A percentile compares a stretch with the other conserved stretches of the same genome.
phyloP scores from a whole-genome alignment of 2,113 vertebrate species.

The Tachysurus fulvidraco region DNA sequence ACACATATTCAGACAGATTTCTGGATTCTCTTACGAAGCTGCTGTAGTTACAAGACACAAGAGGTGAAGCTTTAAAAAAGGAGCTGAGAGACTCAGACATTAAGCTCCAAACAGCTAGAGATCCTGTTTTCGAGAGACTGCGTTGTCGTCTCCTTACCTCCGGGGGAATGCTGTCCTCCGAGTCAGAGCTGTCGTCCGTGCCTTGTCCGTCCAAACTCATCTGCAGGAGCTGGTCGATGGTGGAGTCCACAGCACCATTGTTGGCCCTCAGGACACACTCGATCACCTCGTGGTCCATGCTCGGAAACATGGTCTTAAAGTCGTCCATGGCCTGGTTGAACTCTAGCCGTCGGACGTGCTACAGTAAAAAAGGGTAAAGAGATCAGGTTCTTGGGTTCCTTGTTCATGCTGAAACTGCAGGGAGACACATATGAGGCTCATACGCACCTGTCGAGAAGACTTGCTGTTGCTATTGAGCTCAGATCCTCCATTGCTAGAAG shows the following conservation, averaged over 20 bases:
- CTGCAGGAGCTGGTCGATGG: conserved; percentile 96
- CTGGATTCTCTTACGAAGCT: neutral
- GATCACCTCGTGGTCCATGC: conserved; percentile 95
- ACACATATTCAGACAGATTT: neutral
- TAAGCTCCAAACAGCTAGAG: neutral
- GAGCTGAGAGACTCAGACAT: no score
- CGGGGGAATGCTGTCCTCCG: conserved; percentile 90
- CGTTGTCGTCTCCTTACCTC: conserved; percentile 79
- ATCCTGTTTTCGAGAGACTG: neutral
- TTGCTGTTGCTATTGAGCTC: conserved; percentile 90
- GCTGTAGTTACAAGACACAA: neutral
- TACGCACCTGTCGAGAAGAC: conserved; percentile 59
- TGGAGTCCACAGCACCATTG: conserved; percentile 93
- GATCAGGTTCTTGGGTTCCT: neutral
- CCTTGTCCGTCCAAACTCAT: conserved; percentile 89
- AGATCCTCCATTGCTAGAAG: conserved; percentile 54
- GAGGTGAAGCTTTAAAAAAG: no score
- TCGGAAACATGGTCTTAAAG: conserved; percentile 97
- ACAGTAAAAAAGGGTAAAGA: neutral
- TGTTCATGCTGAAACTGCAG: neutral
- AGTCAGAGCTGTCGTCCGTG: conserved; percentile 92
- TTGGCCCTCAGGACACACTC: conserved; percentile 95
- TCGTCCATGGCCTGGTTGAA: conserved; percentile 99
- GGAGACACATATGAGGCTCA: neutral
- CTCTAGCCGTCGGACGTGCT: conserved; percentile 88